Evolutionary conservation across 2,888 invertebrate genomes (phyloP).

Genomic region (Cryptophagus acutangulus): DNA sequence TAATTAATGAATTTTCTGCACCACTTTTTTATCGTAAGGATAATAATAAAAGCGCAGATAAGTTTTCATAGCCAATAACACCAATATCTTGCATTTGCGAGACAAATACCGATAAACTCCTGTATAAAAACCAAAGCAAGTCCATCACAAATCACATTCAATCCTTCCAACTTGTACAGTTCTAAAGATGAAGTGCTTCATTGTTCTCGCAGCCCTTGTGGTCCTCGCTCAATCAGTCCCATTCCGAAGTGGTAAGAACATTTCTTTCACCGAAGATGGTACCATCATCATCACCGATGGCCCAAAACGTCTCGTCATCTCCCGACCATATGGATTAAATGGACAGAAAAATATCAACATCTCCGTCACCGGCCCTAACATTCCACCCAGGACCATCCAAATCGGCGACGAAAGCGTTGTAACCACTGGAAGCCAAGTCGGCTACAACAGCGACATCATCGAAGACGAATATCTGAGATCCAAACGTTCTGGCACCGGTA

Average conservation of each 20-base stretch:
- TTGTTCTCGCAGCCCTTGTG: constrained; percentile 20
- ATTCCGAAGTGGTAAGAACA: constrained; percentile 13
- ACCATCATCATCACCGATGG: constrained; percentile 24
- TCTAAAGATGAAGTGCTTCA: constrained; percentile 25
- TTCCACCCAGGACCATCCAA: constrained; percentile 23
- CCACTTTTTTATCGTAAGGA: too few relatives aligned
- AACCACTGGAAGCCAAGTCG: constrained; percentile 10
- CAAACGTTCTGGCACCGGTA: constrained; percentile 1
- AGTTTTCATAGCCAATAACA: too few relatives aligned
- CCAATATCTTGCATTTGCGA: too few relatives aligned
- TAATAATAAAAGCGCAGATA: too few relatives aligned
- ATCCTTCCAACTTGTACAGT: constrained; percentile 7
- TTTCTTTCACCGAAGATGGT: constrained; percentile 27
- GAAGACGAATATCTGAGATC: constrained; percentile 8
- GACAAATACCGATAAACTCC: constrained; percentile 17
- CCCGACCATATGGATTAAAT: constrained; percentile 17
- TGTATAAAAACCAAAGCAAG: constrained; percentile 16
- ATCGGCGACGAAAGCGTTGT: constrained; percentile 21
- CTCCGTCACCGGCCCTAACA: constrained; percentile 22
- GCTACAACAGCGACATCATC: constrained; percentile 4
- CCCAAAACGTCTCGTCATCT: constrained; percentile 25
- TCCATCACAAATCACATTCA: constrained; percentile 13
- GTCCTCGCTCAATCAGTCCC: constrained; percentile 19
- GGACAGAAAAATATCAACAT: constrained; percentile 28
- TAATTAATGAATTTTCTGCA: too few relatives aligned